Evolutionary conservation across 35 echinoderm and acorn worm species (phyloP), one percentile per base, ranked within the genome.

Genomic region (Chiridota heheva): DNA sequence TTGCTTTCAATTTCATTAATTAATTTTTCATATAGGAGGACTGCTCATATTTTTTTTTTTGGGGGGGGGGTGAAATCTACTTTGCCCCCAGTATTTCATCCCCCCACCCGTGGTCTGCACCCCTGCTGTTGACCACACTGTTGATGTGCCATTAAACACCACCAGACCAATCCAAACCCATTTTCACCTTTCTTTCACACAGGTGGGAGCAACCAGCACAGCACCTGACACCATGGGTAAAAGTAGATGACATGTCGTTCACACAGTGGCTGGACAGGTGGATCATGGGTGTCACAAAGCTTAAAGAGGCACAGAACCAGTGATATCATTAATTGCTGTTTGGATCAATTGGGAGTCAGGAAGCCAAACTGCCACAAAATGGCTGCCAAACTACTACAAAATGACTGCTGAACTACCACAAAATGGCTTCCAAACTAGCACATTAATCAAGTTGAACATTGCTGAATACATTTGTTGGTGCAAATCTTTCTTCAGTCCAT

Each of bases 171-270:
- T n/a, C n/a, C n/a, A n/a, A n/a, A n/a, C n/a, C n/a, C n/a, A n/a
- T n/a, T 16, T 17, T 29, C 32, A 30, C 36, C 37, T 42, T 26
- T 49, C 46, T 16, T 47, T 43, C 17, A 12, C 37, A 18, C 80
- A 91, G 91, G 91, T 95, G 86, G 91, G 91, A 95, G 42, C 91
- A 95, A 67, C 91, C 91, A 81, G 73, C 86, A 4, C 91, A 95
- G 44, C 86, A 85, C 84, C 45, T 93, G 33, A 93, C 85, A 37
- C 84, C 90, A 3, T 93, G 90, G 90, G 78, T 93, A 59, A 89
- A 81, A 62, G 61, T 86, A 35, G 72, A 84, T 49, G 69, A 80
- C 62, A 60, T 79, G 25, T 63, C 67, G 12, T 65, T 60, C 36
- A 64, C 75, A 24, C 80, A 95, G 74, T 95, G 91, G 91, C 32